Evolutionary conservation across 2,888 invertebrate species (phyloP), one percentile per base, ranked within the genome.

Genomic region (Agriopis aurantiaria): DNA sequence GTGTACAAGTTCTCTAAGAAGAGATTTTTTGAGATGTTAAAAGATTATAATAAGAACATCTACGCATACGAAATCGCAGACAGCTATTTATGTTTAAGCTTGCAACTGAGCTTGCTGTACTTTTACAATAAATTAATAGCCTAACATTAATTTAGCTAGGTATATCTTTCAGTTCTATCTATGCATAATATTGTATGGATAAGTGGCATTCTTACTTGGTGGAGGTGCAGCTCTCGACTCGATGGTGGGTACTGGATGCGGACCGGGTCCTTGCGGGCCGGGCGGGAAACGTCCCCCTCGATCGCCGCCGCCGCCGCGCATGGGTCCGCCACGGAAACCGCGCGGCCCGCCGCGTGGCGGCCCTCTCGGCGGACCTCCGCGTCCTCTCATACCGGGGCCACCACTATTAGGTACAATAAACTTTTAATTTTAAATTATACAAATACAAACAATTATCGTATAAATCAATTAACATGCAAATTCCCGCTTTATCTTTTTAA

Each of bases 221-320:
- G 89, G 88, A 62, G 89, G 89, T 65, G 90, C 86, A 61, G 92
- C 91, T 75, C 93, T 85, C 3, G 92, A 88, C 80, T 94, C 94
- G 71, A 94, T 92, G 0, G 94, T 93, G 1, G 93, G 94, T 1
- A 94, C 94, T 9, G 94, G 94, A 76, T 94, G 94, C 6, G 94
- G 93, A 8, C 94, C 94, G 0, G 94, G 94, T 0, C 93, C 94
- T 72, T 92, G 93, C 0, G 93, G 93, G 2, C 92, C 92, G 0
- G 91, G 91, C 3, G 89, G 90, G 72, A 93, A 93, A 10, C 93
- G 88, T 0, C 92, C 92, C n/a, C 93, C 89, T 52, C 91, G 84
- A 7, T 90, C 93, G 0, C 91, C 92, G n/a, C 91, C 91, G 9
- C 88, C 91, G 8, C 88, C 88, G 33, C 93, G 87, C 91, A 92